Evolutionary conservation across 2,797 vertebrate species (phyloP).

Genomic region (Crocodylus rhombifer): DNA sequence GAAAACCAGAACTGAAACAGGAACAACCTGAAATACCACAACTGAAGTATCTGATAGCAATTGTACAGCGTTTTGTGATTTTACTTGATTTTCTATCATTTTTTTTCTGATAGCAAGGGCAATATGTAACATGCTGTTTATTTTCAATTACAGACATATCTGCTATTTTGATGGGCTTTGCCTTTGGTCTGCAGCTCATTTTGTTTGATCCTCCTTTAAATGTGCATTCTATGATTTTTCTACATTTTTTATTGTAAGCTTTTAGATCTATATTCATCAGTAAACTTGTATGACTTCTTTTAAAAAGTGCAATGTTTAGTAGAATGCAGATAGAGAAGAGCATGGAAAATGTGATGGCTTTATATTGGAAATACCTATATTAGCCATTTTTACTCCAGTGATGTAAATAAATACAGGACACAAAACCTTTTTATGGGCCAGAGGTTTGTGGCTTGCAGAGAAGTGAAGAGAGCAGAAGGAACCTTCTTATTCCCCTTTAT

Average conservation of each 20-base stretch:
- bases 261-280: neutral
- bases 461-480: slow-evolving; percentile 29
- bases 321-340: neutral
- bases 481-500: neutral
- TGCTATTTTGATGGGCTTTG: neutral
- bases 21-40: neutral
- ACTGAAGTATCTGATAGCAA: neutral
- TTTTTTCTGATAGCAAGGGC: slow-evolving; percentile 14
- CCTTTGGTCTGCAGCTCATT: neutral
- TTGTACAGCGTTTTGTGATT: neutral
- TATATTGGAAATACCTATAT: slow-evolving; percentile 34
- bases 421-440: neutral
- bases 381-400: neutral
- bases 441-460: slow-evolving; percentile 15
- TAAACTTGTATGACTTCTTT: neutral
- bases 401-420: slow-evolving; percentile 42
- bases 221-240: neutral
- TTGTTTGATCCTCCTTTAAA: neutral
- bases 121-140: neutral
- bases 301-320: neutral
- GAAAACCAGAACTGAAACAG: neutral
- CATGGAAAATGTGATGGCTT: slow-evolving; percentile 22
- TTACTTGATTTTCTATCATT: slow-evolving; percentile 14
- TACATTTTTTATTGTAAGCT: neutral
- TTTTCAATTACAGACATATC: neutral